phyloP scores from a whole-genome alignment of 2,797 vertebrate species.

The Mormyrus proboscirostris region DNA sequence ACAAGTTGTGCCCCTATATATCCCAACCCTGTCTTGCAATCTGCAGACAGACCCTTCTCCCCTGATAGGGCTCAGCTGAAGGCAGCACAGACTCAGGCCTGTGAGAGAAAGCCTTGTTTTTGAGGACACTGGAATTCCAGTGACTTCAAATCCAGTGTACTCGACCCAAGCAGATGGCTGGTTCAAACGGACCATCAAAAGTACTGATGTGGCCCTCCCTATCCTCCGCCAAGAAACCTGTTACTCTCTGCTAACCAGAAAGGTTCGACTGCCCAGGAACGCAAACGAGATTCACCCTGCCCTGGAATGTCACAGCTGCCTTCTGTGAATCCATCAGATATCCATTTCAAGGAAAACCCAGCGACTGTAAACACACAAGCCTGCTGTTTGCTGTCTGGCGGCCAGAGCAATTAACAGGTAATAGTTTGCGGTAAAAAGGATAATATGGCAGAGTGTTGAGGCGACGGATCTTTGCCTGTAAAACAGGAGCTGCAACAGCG shows the following conservation, averaged over 20 bases:
- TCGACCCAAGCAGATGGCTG: not conserved
- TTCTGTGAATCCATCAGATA: not conserved
- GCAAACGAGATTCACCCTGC: not conserved
- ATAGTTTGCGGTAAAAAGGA: not conserved
- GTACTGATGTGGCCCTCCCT: not conserved
- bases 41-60: not conserved
- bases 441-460: not conserved
- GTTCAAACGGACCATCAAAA: not conserved
- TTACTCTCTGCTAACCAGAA: not conserved
- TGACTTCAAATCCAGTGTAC: not conserved
- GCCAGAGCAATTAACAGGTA: not conserved
- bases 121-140: not conserved
- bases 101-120: not conserved
- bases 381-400: not conserved
- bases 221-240: not conserved
- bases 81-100: not conserved
- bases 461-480: not conserved
- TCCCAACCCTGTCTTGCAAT: not conserved
- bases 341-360: not conserved
- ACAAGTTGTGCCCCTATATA: not conserved
- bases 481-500: not conserved
- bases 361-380: not conserved
- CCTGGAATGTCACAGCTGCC: not conserved
- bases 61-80: not conserved
- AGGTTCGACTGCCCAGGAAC: not conserved